A percentile compares a stretch with the other conserved stretches of the same genome.
These are phyloP conservation scores for Anarhynchus alexandrinus DNA, from an alignment of 2,113 vertebrate species.

Conservation along the genomic window DNA sequence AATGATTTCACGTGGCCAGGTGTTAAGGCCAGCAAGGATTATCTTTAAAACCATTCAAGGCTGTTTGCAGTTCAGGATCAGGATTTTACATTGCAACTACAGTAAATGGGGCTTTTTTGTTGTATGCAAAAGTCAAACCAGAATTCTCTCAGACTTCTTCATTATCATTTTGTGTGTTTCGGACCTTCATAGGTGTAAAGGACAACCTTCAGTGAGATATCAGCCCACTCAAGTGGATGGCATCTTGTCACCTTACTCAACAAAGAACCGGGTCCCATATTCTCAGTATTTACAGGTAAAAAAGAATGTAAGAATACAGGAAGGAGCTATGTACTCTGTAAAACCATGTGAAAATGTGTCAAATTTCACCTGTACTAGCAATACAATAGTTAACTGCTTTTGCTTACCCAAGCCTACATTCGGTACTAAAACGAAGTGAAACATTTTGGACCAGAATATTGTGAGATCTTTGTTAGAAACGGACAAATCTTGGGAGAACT, in stretches of 20 bases:
- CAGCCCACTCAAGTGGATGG: neutral
- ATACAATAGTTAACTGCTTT: neutral
- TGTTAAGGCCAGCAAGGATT: neutral
- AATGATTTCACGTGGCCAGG: neutral
- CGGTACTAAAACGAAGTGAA: neutral
- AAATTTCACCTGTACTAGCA: neutral
- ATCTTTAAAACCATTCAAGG: neutral
- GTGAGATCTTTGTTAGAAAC: constrained; percentile 4
- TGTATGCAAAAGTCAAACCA: neutral
- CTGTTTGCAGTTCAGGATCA: neutral
- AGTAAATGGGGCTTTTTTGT: neutral
- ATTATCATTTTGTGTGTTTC: neutral
- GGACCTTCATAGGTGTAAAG: neutral
- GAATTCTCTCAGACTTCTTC: neutral
- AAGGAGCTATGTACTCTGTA: neutral
- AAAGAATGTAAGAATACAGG: neutral
- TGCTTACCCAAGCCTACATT: neutral
- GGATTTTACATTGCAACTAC: neutral
- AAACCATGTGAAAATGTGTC: neutral
- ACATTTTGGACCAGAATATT: neutral
- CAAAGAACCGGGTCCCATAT: neutral
- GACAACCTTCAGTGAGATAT: neutral
- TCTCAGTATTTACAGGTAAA: neutral
- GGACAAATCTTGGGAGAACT: neutral
- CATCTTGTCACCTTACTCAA: neutral